Evolutionary conservation across 2,797 vertebrate genomes (phyloP).

Genomic region (Babyrousa celebensis): DNA sequence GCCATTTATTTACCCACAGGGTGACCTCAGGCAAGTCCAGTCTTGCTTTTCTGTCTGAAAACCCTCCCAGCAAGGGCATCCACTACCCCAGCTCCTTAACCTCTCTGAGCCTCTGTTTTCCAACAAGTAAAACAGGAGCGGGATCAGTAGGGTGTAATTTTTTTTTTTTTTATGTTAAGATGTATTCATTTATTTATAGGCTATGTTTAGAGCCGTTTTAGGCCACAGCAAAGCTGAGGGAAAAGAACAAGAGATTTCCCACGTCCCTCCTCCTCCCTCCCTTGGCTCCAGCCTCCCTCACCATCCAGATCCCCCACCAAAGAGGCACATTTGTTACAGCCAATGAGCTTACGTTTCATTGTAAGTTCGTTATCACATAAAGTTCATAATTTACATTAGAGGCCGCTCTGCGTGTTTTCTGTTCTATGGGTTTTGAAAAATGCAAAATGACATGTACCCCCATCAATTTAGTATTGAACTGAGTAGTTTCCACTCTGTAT

Average conservation of each 20-base stretch:
- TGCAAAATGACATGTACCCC: not conserved
- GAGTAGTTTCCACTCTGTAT: not conserved
- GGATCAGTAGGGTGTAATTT: not conserved
- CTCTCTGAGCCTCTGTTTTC: not conserved
- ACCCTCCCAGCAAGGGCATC: too few species aligned
- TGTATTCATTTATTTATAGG: not conserved
- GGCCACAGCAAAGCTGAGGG: not conserved
- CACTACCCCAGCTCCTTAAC: not conserved
- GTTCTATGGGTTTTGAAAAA: not conserved
- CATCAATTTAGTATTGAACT: too few species aligned
- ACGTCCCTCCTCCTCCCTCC: accelerated
- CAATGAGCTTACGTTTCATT: not conserved
- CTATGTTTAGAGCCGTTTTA: not conserved
- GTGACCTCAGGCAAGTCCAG: not conserved
- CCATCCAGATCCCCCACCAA: not conserved
- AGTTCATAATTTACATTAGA: not conserved
- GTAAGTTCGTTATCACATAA: not conserved
- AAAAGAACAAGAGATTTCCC: not conserved
- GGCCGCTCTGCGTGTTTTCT: not conserved
- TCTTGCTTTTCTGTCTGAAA: not conserved
- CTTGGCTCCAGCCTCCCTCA: not conserved
- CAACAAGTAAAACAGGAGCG: not conserved
- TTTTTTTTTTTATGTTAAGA: not conserved
- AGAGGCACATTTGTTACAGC: not conserved
- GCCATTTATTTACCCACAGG: not conserved